Evolutionary conservation across 2,113 vertebrate species (phyloP).

Genomic region (Oryzias melastigma): DNA sequence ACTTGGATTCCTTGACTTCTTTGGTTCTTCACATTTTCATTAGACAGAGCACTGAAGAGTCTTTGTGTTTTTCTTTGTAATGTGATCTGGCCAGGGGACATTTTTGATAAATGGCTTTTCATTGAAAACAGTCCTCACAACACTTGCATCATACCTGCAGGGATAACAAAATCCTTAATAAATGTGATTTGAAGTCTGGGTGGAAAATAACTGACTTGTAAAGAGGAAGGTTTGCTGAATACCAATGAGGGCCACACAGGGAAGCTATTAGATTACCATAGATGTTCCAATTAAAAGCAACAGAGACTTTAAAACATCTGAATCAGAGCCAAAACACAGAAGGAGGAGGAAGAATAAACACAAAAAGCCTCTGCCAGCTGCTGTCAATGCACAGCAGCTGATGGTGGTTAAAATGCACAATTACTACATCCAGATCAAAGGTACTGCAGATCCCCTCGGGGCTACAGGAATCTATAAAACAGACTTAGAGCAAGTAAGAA

Average conservation of each 20-base stretch:
- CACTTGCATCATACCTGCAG: conserved; percentile 12
- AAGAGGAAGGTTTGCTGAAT: conserved; percentile 32
- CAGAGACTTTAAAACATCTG: conserved; percentile 3
- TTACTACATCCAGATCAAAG: conserved; percentile 10
- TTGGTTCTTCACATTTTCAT: not conserved
- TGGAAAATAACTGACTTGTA: conserved; percentile 30
- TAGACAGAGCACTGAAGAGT: not conserved
- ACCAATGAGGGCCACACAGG: conserved; percentile 17
- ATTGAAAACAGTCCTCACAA: conserved; percentile 11
- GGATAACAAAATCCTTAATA: conserved; percentile 6
- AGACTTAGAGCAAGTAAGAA: too few species aligned
- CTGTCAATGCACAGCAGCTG: not conserved
- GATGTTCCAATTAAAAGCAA: conserved; percentile 27
- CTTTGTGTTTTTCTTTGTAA: conserved; percentile 4
- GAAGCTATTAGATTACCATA: conserved; percentile 5
- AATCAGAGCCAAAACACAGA: conserved; percentile 1
- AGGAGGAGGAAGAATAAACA: conserved; percentile 1
- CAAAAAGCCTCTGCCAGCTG: not conserved
- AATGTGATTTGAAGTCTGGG: conserved; percentile 23
- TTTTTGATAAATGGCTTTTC: conserved; percentile 8
- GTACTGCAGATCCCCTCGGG: not conserved
- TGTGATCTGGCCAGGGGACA: not conserved
- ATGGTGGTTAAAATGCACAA: conserved; percentile 3
- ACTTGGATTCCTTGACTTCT: not conserved
- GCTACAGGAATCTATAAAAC: too few species aligned